phyloP scores from a whole-genome alignment of 2,888 invertebrate genomes.

The Luperina nickerlii region DNA sequence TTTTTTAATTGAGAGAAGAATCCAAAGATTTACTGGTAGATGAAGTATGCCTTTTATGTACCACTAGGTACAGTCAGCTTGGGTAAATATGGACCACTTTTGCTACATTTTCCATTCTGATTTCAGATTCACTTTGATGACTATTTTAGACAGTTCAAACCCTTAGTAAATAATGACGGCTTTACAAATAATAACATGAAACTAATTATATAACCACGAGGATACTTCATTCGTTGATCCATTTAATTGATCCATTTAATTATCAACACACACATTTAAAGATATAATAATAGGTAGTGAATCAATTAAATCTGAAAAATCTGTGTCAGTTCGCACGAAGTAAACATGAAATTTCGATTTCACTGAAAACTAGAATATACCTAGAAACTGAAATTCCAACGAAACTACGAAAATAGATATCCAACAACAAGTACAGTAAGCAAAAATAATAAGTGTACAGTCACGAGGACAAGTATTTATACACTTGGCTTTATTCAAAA shows the following conservation, averaged over 20 bases:
- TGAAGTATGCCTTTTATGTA: background rate
- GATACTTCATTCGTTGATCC: background rate
- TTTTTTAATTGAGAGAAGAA: background rate
- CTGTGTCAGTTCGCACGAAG: conserved; percentile 24
- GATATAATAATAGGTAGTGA: background rate
- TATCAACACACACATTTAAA: background rate
- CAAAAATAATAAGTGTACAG: background rate
- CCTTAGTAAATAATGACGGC: background rate
- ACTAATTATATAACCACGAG: background rate
- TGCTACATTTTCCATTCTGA: too few species aligned
- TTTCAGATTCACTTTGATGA: background rate
- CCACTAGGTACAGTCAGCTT: background rate
- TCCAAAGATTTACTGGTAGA: background rate
- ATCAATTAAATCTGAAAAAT: conserved; percentile 12
- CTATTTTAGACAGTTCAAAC: background rate
- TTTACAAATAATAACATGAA: background rate
- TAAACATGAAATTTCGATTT: background rate
- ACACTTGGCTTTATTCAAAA: too few species aligned
- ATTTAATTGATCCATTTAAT: conserved; percentile 1
- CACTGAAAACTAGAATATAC: conserved; percentile 24
- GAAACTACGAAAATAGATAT: conserved; percentile 12
- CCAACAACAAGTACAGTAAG: conserved; percentile 19
- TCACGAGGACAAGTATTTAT: too few species aligned
- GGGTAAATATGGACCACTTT: background rate
- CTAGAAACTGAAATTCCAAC: conserved; percentile 12